Conservation (phyloP, 2,113 vertebrate genomes). For the Rhineura floridana region DNA sequence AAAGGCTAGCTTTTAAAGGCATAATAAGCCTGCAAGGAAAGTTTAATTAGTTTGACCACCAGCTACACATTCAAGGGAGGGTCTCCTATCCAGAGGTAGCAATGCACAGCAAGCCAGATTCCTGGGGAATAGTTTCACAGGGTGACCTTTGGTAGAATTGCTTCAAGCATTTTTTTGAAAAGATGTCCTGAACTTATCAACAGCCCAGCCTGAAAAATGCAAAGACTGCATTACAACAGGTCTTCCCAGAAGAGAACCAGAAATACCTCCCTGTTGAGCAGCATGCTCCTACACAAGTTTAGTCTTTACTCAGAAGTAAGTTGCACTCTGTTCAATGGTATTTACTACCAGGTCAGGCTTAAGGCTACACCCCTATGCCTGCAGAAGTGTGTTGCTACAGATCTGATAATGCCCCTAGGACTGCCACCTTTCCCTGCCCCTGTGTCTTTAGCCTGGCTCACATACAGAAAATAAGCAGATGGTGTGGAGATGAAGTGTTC, state of each 20-base stretch:
- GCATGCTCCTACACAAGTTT: too few species aligned
- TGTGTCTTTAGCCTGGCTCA: too few species aligned
- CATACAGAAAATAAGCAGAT: too few species aligned
- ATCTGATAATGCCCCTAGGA: too few species aligned
- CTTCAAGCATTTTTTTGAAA: not conserved
- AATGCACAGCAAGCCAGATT: not conserved
- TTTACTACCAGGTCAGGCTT: not conserved
- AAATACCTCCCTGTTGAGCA: not conserved
- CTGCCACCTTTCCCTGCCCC: too few species aligned
- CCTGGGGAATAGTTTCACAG: slow-evolving; percentile 26
- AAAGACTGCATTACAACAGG: not conserved
- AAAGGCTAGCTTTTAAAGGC: slow-evolving; percentile 56
- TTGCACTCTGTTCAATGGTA: not conserved
- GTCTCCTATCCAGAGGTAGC: slow-evolving; percentile 49
- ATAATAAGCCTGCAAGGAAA: not conserved
- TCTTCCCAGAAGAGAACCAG: not conserved
- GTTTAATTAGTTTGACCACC: slow-evolving; percentile 20
- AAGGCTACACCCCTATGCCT: not conserved
- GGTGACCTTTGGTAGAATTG: slow-evolving; percentile 18
- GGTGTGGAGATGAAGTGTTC: too few species aligned
- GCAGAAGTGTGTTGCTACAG: not conserved
- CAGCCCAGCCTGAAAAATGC: not conserved
- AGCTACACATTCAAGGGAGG: slow-evolving; percentile 40
- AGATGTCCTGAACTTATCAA: not conserved
- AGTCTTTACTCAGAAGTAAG: not conserved